phyloP scores from a whole-genome alignment of 2,797 vertebrate species.

The Lacerta agilis region DNA sequence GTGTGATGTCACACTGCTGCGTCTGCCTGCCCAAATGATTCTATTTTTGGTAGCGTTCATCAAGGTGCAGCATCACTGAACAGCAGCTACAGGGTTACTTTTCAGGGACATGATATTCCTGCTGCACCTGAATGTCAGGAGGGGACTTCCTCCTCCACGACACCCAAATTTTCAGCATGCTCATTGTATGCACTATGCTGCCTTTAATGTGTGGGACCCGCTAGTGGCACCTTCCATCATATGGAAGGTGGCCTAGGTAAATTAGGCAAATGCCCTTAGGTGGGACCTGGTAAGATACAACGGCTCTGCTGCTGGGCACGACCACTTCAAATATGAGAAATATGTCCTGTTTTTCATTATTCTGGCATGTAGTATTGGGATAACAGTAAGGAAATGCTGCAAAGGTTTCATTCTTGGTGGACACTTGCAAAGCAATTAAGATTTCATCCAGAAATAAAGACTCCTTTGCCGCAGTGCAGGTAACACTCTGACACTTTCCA shows the following conservation, averaged over 20 bases:
- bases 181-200: neutral
- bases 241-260: neutral
- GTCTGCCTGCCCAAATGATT: neutral
- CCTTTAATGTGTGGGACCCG: neutral
- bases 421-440: neutral
- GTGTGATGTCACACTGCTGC: neutral
- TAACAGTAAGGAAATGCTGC: neutral
- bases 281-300: neutral
- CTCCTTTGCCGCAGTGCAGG: neutral
- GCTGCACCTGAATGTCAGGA: neutral
- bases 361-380: neutral
- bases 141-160: too few relatives aligned
- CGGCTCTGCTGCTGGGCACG: neutral
- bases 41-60: neutral
- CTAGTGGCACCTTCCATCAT: neutral
- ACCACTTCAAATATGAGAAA: neutral
- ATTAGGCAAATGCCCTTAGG: neutral
- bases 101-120: neutral
- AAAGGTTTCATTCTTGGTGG: neutral
- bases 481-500: neutral
- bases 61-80: neutral
- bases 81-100: neutral
- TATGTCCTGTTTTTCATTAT: slow-evolving; percentile 20
- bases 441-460: neutral
- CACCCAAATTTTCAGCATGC: neutral